Evolutionary conservation across 2,113 vertebrate genomes (phyloP).

Genomic region (Sterrhoptilus dennistouni): DNA sequence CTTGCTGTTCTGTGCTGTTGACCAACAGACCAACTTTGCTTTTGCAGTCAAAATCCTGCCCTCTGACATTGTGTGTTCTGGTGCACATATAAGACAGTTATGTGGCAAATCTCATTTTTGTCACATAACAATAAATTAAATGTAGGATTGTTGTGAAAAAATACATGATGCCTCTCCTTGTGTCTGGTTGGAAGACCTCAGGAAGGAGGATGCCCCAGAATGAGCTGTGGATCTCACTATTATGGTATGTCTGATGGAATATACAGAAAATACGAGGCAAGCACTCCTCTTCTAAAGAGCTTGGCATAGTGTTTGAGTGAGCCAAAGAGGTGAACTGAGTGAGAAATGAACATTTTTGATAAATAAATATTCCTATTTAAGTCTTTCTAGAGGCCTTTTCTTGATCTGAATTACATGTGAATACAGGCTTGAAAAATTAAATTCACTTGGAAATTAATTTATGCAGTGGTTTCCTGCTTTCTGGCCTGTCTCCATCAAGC

Average conservation of each 20-base stretch:
- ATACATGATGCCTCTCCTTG: not conserved
- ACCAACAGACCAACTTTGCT: not conserved
- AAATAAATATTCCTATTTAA: not conserved
- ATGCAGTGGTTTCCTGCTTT: not conserved
- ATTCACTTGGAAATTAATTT: not conserved
- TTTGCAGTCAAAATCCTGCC: not conserved
- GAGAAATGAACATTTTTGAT: not conserved
- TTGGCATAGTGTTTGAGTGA: not conserved
- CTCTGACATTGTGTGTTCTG: not conserved
- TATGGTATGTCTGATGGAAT: not conserved
- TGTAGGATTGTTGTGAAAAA: not conserved
- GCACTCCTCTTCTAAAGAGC: not conserved
- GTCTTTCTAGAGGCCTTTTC: not conserved
- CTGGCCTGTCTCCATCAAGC: not conserved
- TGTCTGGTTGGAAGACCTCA: not conserved
- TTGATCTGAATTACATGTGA: not conserved
- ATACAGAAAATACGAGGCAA: not conserved
- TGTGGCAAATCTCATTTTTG: not conserved
- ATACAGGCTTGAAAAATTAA: not conserved
- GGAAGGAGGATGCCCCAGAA: not conserved
- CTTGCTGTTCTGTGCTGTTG: not conserved
- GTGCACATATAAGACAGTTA: not conserved
- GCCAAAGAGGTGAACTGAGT: not conserved
- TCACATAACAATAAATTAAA: not conserved
- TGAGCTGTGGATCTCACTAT: not conserved